Conservation (phyloP, 2,113 vertebrate genomes). For the Silurus meridionalis region DNA sequence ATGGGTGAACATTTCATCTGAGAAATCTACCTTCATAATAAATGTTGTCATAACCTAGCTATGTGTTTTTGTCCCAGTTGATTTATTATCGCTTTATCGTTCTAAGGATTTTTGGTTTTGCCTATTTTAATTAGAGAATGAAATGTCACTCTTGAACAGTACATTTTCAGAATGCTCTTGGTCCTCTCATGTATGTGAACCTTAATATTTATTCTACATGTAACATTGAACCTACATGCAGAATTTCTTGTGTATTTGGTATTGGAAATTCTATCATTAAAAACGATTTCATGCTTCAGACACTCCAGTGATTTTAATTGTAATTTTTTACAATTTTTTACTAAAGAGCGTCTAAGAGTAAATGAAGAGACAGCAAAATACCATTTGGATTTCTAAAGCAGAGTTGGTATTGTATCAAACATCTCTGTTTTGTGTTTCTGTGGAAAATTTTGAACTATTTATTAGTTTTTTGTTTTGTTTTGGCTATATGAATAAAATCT, state of each 20-base stretch:
- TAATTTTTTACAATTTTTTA: background rate
- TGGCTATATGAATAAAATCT: constrained; percentile 73
- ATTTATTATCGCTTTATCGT: background rate
- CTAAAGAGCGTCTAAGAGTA: background rate
- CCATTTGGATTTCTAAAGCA: constrained; percentile 56
- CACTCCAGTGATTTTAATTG: background rate
- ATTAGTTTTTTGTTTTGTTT: constrained; percentile 57
- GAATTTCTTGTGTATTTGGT: background rate
- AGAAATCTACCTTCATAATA: constrained; percentile 3
- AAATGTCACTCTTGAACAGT: background rate
- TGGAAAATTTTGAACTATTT: constrained; percentile 65
- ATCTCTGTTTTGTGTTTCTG: constrained; percentile 64
- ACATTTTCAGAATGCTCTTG: background rate
- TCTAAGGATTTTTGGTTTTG: background rate
- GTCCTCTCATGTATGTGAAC: background rate
- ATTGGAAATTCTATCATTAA: background rate
- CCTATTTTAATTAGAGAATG: background rate
- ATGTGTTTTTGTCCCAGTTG: constrained; percentile 12
- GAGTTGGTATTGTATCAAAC: constrained; percentile 61
- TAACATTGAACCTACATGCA: background rate
- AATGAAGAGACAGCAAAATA: background rate
- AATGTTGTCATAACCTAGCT: constrained; percentile 24
- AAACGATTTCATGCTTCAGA: background rate
- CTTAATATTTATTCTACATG: background rate
- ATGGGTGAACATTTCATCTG: constrained; percentile 22